Evolutionary conservation across 2,888 invertebrate genomes (phyloP).

Genomic region (Arrhopalites spinosus): DNA sequence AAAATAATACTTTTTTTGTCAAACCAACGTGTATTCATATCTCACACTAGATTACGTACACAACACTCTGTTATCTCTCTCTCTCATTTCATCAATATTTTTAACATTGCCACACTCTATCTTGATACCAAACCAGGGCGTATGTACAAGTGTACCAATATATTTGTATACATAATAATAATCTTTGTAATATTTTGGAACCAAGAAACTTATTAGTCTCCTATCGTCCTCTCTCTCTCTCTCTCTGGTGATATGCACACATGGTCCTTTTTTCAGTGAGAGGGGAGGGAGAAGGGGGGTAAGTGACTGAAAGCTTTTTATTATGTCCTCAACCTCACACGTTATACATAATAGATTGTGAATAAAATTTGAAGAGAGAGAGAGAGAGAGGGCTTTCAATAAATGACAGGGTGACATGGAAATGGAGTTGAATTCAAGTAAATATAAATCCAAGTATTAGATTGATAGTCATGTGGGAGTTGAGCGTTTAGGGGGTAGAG

Average conservation of each 20-base stretch:
- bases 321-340: slow-evolving; percentile 24
- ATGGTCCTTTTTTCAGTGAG: neutral
- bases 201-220: slow-evolving; percentile 5
- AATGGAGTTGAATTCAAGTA: slow-evolving; percentile 40
- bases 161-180: slow-evolving; percentile 1
- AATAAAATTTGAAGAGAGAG: slow-evolving; percentile 11
- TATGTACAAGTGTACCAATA: neutral
- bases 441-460: slow-evolving; percentile 47
- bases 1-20: no score
- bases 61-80: no score
- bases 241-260: neutral
- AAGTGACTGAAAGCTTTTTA: slow-evolving; percentile 15
- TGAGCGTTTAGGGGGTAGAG: slow-evolving; percentile 15
- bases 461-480: slow-evolving; percentile 50
- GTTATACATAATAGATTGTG: slow-evolving; percentile 28
- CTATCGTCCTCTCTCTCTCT: neutral
- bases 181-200: neutral
- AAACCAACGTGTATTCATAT: no score
- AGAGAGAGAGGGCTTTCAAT: slow-evolving; percentile 41
- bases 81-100: neutral
- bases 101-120: no score
- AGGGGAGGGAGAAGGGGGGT: neutral
- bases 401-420: slow-evolving; percentile 45
- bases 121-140: neutral
- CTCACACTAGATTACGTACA: no score